Evolutionary conservation across 1,140 invertebrate species (phyloP).

Genomic region (Drosophila simulans): DNA sequence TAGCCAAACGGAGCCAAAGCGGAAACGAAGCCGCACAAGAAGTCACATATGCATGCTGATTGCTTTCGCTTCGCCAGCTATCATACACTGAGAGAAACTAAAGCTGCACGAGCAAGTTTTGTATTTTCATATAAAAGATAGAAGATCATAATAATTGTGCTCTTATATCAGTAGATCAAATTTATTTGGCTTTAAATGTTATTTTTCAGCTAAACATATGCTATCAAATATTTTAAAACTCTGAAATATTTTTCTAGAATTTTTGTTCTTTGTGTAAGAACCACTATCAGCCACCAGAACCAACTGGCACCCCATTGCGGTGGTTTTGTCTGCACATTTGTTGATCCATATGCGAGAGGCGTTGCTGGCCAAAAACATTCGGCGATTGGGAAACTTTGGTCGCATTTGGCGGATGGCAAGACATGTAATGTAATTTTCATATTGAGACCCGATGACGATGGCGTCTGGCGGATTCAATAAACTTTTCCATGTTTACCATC

Average conservation of each 20-base stretch:
- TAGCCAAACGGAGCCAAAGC: conserved; percentile 39
- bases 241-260: too few species aligned
- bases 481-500: conserved; percentile 65
- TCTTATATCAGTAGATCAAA: background rate
- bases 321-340: conserved; percentile 51
- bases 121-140: background rate
- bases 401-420: conserved; percentile 48
- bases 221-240: too few species aligned
- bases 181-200: too few species aligned
- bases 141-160: background rate
- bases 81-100: conserved; percentile 3
- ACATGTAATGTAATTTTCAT: conserved; percentile 60
- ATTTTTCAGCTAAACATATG: too few species aligned
- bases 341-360: conserved; percentile 33
- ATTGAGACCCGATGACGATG: conserved; percentile 50
- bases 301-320: conserved; percentile 9
- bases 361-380: conserved; percentile 30
- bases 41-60: conserved; percentile 69
- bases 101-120: background rate
- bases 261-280: conserved; percentile 2
- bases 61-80: conserved; percentile 45
- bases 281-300: background rate
- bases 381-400: conserved; percentile 43
- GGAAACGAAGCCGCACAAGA: conserved; percentile 44
- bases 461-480: conserved; percentile 63